Evolutionary conservation across 2,888 invertebrate genomes (phyloP).

Genomic region (Cryptocephalus moraei): DNA sequence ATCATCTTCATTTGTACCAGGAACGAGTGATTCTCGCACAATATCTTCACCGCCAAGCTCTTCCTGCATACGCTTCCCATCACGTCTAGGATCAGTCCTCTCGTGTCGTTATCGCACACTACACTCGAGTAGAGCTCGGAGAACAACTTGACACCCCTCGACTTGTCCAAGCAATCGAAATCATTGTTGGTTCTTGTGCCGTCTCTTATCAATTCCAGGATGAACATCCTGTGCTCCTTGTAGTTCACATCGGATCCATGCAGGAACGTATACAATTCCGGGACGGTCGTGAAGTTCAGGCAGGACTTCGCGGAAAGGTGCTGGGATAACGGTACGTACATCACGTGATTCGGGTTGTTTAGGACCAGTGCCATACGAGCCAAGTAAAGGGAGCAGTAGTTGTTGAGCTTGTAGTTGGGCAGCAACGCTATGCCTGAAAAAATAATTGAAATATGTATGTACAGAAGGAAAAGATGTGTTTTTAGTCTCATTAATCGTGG

Average conservation of each 20-base stretch:
- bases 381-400: conserved; percentile 53
- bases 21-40: conserved; percentile 59
- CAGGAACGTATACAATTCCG: conserved; percentile 78
- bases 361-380: conserved; percentile 60
- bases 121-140: conserved; percentile 58
- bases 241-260: conserved; percentile 66
- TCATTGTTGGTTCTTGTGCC: conserved; percentile 70
- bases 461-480: too few relatives aligned
- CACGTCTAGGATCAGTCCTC: conserved; percentile 56
- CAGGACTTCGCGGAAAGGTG: conserved; percentile 48
- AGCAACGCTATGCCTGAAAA: conserved; percentile 20
- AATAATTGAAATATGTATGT: not conserved
- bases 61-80: conserved; percentile 53
- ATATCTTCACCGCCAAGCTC: conserved; percentile 51
- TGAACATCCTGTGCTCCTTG: conserved; percentile 62
- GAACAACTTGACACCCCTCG: conserved; percentile 67
- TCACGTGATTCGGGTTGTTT: conserved; percentile 61
- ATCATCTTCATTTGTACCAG: conserved; percentile 46
- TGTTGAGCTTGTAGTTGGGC: conserved; percentile 30
- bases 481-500: too few relatives aligned
- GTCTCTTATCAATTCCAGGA: conserved; percentile 63
- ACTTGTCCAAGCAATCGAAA: conserved; percentile 60
- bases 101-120: conserved; percentile 51
- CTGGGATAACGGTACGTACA: conserved; percentile 59
- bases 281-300: conserved; percentile 69